Evolutionary conservation across 1,140 invertebrate genomes (phyloP), one percentile per base, ranked within the genome.

Genomic region (Drosophila paulistorum): DNA sequence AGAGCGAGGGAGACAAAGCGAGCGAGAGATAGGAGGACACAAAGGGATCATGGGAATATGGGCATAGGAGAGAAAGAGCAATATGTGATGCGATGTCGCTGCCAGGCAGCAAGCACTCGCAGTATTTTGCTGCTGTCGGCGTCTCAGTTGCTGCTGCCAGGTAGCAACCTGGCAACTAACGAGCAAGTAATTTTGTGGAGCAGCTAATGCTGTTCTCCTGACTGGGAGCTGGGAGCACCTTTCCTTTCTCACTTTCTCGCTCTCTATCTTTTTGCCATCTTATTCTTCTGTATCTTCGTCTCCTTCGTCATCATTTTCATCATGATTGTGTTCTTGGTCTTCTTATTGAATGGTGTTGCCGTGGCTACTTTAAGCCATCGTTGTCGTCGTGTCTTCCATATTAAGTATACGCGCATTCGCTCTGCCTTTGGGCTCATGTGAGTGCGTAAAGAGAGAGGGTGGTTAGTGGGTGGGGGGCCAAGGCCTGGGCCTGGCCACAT

Each of bases 101-200:
- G 70, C n/a, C 42, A 66, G 30, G 30, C 30, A 30, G 30, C 30
- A 30, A 7, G 26, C 57, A 48, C 6, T 14, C 60, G 23, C 13
- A 30, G 54, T 30, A 30, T 30, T 30, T 59, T 17, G 48, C 23
- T 30, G 61, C 51, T 71, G 69, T 20, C 39, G 68, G 23, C 60
- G 61, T 57, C 58, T 64, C 59, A 35, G 59, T 58, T 11, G 59
- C 64, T 37, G 75, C 20, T 20, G 66, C 41, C 23, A 26, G 23
- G 23, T 26, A 26, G 60, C 66, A 61, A 69, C 65, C 65, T 55
- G 64, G 59, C 39, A 42, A 77, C 87, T 90, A 90, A 90, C 82
- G 87, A 83, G 87, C 74, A 81, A 80, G 82, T 80, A 90, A 83
- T 86, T 81, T 83, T 89, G 80, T 89, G 84, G 72, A 74, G 77